Base-by-base conservation (phyloP, 2,797 vertebrate species). In the Pristis pectinata region DNA sequence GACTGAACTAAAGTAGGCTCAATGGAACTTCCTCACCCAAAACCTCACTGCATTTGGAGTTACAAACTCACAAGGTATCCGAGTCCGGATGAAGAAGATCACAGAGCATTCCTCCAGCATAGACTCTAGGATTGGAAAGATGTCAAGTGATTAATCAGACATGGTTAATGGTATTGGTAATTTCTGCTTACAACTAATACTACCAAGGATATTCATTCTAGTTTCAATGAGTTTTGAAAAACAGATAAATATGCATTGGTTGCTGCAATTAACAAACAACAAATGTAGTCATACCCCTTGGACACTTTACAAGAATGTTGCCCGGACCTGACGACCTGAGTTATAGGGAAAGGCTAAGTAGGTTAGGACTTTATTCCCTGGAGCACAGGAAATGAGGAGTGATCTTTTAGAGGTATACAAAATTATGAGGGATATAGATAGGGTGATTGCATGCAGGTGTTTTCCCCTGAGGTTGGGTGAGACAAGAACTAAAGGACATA, bases 31-130 rank as follows among this genome's bases (percentile, higher is more conserved):
- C n/a, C n/a, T 11, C 34, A 37, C 61, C 59, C n/a, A 64, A n/a
- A 64, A 24, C n/a, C 3, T 22, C 37, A 2, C 61, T 37, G 34
- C 56, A 89, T 61, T 89, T 56, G 1, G 7, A 67, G n/a, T n/a
- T n/a, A n/a, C 34, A 76, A 27, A 97, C 98, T 98, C 96, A 98
- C 98, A 97, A 96, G 15, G 97, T 96, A 95, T 98, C 98, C 76
- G 98, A 98, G 4, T 98, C 95, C 0, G 98, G 97, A 95, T 96
- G 96, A 0, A 98, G 97, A 95, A 98, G 96, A 0, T 97, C 96
- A 95, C 98, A 98, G 0, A 98, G 97, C 98, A 98, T 98, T 95
- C 98, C 98, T 94, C 98, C 98, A 96, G 97, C 95, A 95, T 97
- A 98, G 91, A 97, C 95, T 96, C 98, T 98, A 96, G 94, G 95